Percentiles rank a stretch among this genome's conserved stretches.
Evolutionary conservation across 2,797 vertebrate species (phyloP).

Genomic region (Pseudochirops cupreus): DNA sequence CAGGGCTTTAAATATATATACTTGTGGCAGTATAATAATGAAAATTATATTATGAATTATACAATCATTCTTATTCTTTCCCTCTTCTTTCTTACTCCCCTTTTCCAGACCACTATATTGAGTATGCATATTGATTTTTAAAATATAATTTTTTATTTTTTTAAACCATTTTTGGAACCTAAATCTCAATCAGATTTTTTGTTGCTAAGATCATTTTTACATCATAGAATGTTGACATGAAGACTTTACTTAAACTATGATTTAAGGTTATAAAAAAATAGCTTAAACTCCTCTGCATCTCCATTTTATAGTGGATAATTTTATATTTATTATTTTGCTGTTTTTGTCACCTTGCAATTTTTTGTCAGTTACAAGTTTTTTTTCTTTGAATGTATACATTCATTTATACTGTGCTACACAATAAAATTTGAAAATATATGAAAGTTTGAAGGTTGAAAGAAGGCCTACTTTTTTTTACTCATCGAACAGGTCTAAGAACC

Average conservation of each 20-base stretch:
- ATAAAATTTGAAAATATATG: slow-evolving; percentile 18
- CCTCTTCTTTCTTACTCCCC: background rate
- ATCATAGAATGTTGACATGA: background rate
- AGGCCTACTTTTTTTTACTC: background rate
- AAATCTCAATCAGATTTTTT: background rate
- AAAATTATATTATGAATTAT: background rate
- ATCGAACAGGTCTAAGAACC: background rate
- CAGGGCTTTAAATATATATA: background rate
- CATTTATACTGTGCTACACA: background rate
- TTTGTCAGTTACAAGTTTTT: slow-evolving; percentile 13
- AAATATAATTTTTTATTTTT: background rate
- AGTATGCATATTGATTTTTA: background rate
- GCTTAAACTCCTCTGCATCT: slow-evolving; percentile 18
- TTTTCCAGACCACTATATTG: background rate
- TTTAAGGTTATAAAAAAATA: background rate
- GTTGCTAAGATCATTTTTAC: background rate
- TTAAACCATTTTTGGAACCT: background rate
- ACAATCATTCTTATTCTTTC: background rate
- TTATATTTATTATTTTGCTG: slow-evolving; percentile 27
- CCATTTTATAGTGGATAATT: slow-evolving; percentile 8
- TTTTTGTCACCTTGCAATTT: slow-evolving; percentile 1
- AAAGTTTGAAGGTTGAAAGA: slow-evolving; percentile 4
- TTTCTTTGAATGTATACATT: slow-evolving; percentile 30
- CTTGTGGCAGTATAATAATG: background rate
- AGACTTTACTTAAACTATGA: background rate